phyloP scores from a whole-genome alignment of 2,797 vertebrate genomes.

The Miopithecus talapoin region DNA sequence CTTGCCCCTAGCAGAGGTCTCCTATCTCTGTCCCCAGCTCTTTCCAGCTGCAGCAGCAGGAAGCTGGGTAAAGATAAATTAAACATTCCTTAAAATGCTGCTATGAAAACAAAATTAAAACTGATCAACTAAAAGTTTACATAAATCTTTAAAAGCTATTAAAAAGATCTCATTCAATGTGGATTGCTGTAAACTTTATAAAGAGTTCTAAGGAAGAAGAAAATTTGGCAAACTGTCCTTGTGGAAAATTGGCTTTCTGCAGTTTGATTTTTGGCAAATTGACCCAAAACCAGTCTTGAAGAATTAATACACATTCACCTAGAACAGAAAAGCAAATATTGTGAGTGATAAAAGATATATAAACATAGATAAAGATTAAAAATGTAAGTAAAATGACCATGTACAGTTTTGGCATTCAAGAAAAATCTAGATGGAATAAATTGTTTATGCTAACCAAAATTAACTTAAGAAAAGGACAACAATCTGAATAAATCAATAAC shows the following conservation, averaged over 20 bases:
- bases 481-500: not conserved
- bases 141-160: conserved; percentile 62
- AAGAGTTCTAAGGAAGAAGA: conserved; percentile 64
- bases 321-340: not conserved
- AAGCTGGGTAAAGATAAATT: not conserved
- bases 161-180: conserved; percentile 47
- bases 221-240: conserved; percentile 49
- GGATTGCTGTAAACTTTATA: conserved; percentile 63
- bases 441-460: not conserved
- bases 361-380: not conserved
- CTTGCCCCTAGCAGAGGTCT: not conserved
- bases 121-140: conserved; percentile 51
- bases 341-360: not conserved
- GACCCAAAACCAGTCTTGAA: conserved; percentile 8
- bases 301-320: conserved; percentile 6
- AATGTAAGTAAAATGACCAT: not conserved
- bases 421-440: not conserved
- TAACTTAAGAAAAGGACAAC: not conserved
- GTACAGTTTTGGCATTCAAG: not conserved
- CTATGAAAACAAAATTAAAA: conserved; percentile 62
- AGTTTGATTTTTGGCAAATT: conserved; percentile 48
- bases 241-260: conserved; percentile 55
- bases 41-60: not conserved
- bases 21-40: not conserved
- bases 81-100: conserved; percentile 45